These are phyloP conservation scores for Apodemia duryi DNA, from an alignment of 2,888 invertebrate species.

Conservation along the genomic window DNA sequence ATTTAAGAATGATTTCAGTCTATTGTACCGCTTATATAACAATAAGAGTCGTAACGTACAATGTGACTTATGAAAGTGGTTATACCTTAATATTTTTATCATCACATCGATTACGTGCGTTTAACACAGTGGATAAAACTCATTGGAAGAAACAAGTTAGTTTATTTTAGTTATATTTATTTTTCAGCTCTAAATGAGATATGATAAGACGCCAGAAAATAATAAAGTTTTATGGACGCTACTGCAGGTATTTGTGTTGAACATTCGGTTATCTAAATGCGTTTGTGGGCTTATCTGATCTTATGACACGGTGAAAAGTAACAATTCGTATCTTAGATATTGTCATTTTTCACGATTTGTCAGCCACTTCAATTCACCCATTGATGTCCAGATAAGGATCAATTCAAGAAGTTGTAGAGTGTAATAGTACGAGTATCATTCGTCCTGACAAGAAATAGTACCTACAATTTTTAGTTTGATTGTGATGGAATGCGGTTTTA, in stretches of 20 bases:
- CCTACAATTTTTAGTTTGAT: neutral
- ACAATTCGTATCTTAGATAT: conserved; percentile 23
- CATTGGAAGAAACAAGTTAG: neutral
- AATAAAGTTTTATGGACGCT: neutral
- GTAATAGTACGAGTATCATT: neutral
- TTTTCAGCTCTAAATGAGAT: neutral
- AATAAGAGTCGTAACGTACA: neutral
- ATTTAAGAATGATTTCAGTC: neutral
- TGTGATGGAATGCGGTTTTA: neutral
- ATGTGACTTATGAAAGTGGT: neutral
- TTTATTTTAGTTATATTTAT: no score
- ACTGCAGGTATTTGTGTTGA: conserved; percentile 5
- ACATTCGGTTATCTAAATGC: conserved; percentile 7
- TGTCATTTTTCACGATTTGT: conserved; percentile 22
- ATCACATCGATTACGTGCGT: neutral
- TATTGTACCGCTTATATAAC: neutral
- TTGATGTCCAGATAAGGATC: conserved; percentile 24
- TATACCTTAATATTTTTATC: neutral
- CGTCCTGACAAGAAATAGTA: neutral
- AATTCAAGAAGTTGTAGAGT: conserved; percentile 16
- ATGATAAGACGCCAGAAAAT: neutral
- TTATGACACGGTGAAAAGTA: conserved; percentile 16
- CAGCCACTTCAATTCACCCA: conserved; percentile 22
- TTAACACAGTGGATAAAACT: neutral
- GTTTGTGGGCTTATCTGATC: conserved; percentile 20